phyloP scores from a whole-genome alignment of 2,797 vertebrate genomes.

The Sphaeramia orbicularis region DNA sequence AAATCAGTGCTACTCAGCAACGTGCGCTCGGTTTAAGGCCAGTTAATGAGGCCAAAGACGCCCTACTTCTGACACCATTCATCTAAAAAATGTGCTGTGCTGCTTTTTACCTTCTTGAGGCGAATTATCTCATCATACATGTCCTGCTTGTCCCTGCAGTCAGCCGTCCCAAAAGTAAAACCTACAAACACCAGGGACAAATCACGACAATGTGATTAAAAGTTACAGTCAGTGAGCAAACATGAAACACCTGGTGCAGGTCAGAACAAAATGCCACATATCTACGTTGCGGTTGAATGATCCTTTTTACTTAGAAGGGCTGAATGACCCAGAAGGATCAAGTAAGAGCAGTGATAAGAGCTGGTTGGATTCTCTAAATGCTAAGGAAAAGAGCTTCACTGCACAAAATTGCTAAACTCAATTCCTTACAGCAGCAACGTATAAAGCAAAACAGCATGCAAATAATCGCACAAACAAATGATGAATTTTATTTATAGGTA shows the following conservation, averaged over 20 bases:
- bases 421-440: no score
- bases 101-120: constrained; percentile 90
- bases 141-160: constrained; percentile 92
- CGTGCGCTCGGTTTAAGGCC: background rate
- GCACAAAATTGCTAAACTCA: no score
- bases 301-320: no score
- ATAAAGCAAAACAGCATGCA: no score
- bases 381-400: no score
- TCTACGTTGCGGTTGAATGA: no score
- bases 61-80: background rate
- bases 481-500: no score
- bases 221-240: background rate
- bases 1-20: background rate
- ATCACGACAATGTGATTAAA: background rate
- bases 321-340: no score
- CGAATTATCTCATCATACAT: constrained; percentile 96
- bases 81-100: background rate
- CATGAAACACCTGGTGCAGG: background rate
- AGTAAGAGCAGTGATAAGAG: no score
- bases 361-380: no score
- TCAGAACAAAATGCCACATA: background rate
- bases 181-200: constrained; percentile 74
- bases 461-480: no score
- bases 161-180: constrained; percentile 79
- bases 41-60: background rate